Conservation (phyloP, 2,797 vertebrate genomes). For the Pteronotus mesoamericanus region DNA sequence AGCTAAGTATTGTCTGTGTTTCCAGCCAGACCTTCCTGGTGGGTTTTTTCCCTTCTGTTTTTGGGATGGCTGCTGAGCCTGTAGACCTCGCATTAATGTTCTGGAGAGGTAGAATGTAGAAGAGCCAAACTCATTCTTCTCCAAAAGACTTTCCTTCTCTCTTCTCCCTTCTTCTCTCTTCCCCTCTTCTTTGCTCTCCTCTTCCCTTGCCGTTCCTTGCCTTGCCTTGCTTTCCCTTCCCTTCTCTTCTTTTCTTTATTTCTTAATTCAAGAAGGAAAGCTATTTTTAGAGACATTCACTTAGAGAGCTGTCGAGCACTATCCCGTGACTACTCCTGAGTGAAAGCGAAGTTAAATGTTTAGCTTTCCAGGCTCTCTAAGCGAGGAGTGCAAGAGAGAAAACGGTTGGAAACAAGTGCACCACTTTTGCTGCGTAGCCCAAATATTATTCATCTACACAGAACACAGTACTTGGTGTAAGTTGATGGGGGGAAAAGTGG, state of each 20-base stretch:
- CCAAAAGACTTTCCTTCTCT: background rate
- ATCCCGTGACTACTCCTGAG: background rate
- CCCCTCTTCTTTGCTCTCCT: fast-evolving
- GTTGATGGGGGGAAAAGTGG: background rate
- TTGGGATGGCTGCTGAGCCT: background rate
- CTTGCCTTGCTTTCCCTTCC: too few relatives aligned
- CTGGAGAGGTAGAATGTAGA: background rate
- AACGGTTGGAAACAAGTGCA: background rate
- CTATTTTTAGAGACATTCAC: background rate
- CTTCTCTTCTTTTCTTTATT: background rate
- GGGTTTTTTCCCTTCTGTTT: background rate
- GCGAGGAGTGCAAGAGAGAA: background rate
- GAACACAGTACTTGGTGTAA: background rate
- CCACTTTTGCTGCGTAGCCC: background rate
- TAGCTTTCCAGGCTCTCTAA: background rate
- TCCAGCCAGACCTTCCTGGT: background rate
- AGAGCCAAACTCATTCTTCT: background rate
- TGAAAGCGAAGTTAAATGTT: background rate
- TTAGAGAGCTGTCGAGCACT: background rate
- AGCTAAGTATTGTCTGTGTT: background rate
- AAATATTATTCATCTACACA: background rate
- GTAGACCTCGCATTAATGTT: background rate
- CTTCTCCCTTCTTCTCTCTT: fast-evolving
- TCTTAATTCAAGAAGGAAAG: background rate
- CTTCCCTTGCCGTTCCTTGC: too few relatives aligned